Conservation (phyloP, 2,888 invertebrate genomes). For the Caenorhabditis macrosperma region DNA sequence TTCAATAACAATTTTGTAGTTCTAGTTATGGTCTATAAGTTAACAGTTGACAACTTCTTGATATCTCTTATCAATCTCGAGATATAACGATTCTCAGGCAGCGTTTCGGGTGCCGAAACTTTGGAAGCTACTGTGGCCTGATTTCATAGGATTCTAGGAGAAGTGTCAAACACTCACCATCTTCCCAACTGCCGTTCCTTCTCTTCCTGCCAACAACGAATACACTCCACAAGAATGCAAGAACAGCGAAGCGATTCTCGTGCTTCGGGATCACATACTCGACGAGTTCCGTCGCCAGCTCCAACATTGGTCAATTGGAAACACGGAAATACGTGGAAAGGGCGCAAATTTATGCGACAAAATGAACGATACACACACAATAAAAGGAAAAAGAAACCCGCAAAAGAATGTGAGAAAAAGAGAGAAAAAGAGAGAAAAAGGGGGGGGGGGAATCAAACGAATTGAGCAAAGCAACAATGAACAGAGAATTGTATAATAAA, state of each 20-base stretch:
- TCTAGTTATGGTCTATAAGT: no score
- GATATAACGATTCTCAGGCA: no score
- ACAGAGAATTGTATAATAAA: not conserved
- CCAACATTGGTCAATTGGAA: not conserved
- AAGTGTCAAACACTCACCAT: no score
- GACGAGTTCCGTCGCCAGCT: not conserved
- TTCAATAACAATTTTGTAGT: no score
- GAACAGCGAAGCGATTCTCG: slow-evolving; percentile 20
- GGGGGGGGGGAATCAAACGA: no score
- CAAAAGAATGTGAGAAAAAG: slow-evolving; percentile 29
- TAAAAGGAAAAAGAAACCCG: slow-evolving; percentile 38
- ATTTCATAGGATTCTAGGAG: no score
- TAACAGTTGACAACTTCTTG: no score
- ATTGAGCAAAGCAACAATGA: slow-evolving; percentile 7
- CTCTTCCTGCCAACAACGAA: not conserved
- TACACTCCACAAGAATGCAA: slow-evolving; percentile 25
- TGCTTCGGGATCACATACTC: slow-evolving; percentile 7
- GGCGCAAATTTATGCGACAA: slow-evolving; percentile 37
- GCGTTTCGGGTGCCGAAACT: no score
- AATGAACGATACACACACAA: slow-evolving; percentile 23
- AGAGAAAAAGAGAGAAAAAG: no score
- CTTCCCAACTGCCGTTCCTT: not conserved
- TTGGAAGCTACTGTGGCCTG: no score
- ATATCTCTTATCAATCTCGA: no score
- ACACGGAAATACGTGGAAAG: not conserved